Percentiles rank a stretch among this genome's conserved stretches.
Conservation (phyloP, 2,113 vertebrate genomes). For the Penelope pileata region DNA sequence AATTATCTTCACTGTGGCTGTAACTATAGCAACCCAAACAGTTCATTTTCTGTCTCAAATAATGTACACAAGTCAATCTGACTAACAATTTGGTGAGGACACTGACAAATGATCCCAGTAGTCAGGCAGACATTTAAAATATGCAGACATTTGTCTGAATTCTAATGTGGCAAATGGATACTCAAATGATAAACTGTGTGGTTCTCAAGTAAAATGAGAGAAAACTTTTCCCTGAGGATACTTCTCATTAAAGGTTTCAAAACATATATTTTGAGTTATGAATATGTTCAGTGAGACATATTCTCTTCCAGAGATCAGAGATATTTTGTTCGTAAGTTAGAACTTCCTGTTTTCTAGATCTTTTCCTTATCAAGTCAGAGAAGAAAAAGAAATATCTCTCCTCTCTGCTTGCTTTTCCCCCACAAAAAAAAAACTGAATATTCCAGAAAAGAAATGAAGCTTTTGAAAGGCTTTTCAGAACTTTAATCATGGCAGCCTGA, state of each 20-base stretch:
- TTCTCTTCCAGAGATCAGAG: conserved; percentile 1
- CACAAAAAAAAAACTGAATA: background rate
- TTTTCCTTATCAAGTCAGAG: background rate
- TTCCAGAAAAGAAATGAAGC: background rate
- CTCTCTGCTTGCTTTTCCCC: fast-evolving
- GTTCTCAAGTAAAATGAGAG: conserved; percentile 55
- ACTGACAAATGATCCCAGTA: conserved; percentile 79
- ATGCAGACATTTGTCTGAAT: conserved; percentile 78
- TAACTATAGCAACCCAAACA: conserved; percentile 78
- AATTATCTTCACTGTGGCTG: conserved; percentile 60
- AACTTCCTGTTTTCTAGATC: background rate
- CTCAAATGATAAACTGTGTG: conserved; percentile 66
- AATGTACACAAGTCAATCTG: conserved; percentile 68
- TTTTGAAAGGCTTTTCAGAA: background rate
- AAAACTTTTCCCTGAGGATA: conserved; percentile 56
- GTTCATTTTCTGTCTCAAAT: conserved; percentile 78
- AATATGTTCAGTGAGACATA: conserved; percentile 1
- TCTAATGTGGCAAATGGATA: conserved; percentile 73
- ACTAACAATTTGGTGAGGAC: conserved; percentile 75
- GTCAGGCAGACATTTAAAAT: conserved; percentile 78
- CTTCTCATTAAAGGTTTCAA: conserved; percentile 59
- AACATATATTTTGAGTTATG: background rate
- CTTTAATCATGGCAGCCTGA: background rate
- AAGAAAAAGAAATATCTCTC: background rate
- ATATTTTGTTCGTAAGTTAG: conserved; percentile 1